Base-by-base conservation (phyloP, 2,797 vertebrate genomes). In the Sphenopsis melanotis region DNA sequence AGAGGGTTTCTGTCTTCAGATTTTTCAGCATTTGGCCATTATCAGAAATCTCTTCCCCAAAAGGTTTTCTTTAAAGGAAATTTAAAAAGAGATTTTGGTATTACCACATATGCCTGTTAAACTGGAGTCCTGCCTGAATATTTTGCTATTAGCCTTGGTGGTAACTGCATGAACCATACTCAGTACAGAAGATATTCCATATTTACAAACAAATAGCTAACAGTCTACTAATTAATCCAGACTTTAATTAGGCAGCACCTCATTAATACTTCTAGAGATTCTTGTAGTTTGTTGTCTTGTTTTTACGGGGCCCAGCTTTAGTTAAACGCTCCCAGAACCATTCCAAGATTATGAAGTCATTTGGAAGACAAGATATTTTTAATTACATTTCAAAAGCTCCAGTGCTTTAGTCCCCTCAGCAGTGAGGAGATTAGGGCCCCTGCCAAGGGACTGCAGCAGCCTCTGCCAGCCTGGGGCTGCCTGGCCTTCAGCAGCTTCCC, bases 301-400 rank as follows among this genome's bases (percentile, higher is more conserved):
- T 85, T 77, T 59, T 60, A 13, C 2, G 1, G 26, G 44, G 12
- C 66, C 39, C 6, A 27, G 18, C 5, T 91, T 70, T 16, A 60
- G 69, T 50, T 53, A 86, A 78, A 63, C 5, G 8, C 18, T 63
- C 21, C 46, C 47, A 49, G 70, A 78, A n/a, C 32, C 29, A 6
- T 55, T 68, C 32, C 50, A 75, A 83, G 89, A 81, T 72, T 36
- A 41, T 6, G 47, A 37, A 81, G 69, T 34, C 21, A 30, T 72
- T 91, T 81, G 59, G 74, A 84, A 93, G 83, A 29, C 39, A 59
- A 15, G 65, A 32, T 2, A 4, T 63, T 94, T 94, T 86, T 83
- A 83, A 92, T 83, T 85, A 81, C 55, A 72, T 87, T 91, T 92
- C 37, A 9, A 66, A 88, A 90, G 84, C 79, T 52, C 3, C 46